A percentile compares a stretch with the other conserved stretches of the same genome.
Evolutionary conservation across 2,888 invertebrate genomes (phyloP).

Genomic region (Petrolisthes cinctipes): DNA sequence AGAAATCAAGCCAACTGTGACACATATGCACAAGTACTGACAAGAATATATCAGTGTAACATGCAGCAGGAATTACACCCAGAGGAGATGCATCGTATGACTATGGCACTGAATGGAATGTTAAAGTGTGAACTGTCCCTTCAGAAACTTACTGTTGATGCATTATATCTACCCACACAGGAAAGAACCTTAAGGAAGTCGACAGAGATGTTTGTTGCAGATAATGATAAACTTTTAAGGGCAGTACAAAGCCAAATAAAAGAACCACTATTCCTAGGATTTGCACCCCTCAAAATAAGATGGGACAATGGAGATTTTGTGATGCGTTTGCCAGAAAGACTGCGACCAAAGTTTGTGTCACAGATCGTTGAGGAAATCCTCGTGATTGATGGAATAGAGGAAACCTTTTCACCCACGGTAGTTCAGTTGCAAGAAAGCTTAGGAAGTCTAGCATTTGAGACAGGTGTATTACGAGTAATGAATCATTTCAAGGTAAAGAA

Average conservation of each 20-base stretch:
- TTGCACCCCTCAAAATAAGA: neutral
- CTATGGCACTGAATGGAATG: constrained; percentile 13
- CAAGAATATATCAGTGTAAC: neutral
- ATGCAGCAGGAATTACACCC: constrained; percentile 19
- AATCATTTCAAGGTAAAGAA: constrained; percentile 5
- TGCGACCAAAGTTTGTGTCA: constrained; percentile 33
- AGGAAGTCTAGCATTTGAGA: neutral
- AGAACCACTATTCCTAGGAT: constrained; percentile 18
- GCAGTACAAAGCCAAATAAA: neutral
- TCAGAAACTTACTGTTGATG: neutral
- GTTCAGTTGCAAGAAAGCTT: neutral
- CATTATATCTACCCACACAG: constrained; percentile 23
- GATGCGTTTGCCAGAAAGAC: constrained; percentile 8
- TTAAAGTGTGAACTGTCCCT: neutral
- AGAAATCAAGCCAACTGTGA: neutral
- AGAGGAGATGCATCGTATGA: neutral
- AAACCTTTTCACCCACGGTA: neutral
- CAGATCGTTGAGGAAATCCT: constrained; percentile 11
- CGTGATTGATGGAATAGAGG: neutral
- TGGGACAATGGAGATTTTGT: constrained; percentile 17
- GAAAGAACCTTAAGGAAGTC: constrained; percentile 18
- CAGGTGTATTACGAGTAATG: constrained; percentile 20
- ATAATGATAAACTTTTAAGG: constrained; percentile 9
- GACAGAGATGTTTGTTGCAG: constrained; percentile 36
- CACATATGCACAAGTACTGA: constrained; percentile 31